Evolutionary conservation across 2,888 invertebrate genomes (phyloP).

Genomic region (Acrobasis suavella): DNA sequence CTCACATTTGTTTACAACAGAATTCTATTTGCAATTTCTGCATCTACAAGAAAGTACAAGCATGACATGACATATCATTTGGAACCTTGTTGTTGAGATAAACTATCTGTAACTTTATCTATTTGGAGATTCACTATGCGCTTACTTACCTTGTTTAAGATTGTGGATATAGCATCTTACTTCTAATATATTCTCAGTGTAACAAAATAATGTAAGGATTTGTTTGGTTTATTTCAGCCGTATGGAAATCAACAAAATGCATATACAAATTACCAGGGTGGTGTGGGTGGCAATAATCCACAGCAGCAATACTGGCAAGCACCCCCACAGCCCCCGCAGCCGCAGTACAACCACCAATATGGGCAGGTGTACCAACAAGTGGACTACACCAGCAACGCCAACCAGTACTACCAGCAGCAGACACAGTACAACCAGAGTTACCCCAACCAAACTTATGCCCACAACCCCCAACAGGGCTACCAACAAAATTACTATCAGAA

Average conservation of each 20-base stretch:
- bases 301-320: conserved; percentile 69
- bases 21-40: conserved; percentile 29
- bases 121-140: conserved; percentile 1
- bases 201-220: background rate
- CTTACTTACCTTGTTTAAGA: background rate
- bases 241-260: conserved; percentile 63
- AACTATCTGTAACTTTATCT: conserved; percentile 8
- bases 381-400: conserved; percentile 58
- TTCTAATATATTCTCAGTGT: background rate
- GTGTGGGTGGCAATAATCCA: conserved; percentile 38
- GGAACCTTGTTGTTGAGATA: background rate
- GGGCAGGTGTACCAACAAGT: conserved; percentile 63
- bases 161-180: background rate
- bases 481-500: conserved; percentile 62
- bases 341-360: conserved; percentile 71
- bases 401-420: conserved; percentile 59
- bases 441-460: conserved; percentile 50
- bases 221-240: conserved; percentile 53
- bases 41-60: background rate
- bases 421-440: conserved; percentile 64
- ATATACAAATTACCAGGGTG: conserved; percentile 60
- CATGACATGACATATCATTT: conserved; percentile 12
- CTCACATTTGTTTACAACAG: conserved; percentile 45
- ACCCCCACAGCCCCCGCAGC: conserved; percentile 44
- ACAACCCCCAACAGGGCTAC: conserved; percentile 50